Base-by-base conservation (phyloP, 1,140 invertebrate species). In the Aporrectodea caliginosa region DNA sequence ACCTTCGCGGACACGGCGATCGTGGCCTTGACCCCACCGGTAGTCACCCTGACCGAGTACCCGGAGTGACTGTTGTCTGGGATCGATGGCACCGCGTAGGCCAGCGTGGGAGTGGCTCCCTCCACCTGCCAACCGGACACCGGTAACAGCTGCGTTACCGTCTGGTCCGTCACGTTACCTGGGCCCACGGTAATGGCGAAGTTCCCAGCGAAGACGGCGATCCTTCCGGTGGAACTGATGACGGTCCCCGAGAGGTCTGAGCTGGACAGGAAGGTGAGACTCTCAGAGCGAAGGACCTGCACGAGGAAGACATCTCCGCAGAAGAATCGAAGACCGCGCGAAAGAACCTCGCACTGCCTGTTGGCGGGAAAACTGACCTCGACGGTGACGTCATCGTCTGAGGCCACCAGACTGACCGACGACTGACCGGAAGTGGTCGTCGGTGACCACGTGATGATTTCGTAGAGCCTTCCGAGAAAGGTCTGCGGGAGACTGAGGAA, bases 201-300 rank as follows among this genome's bases (percentile, higher is more conserved):
- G 33, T 75, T 75, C 1, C 73, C 73, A 16, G 73, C 73, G 16
- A 27, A 75, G 16, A 75, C 73, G 16, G 43, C 73, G 30, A 75
- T 35, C 12, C 27, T 33, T 34, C 43, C 43, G 2, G 73, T 35
- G 27, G 73, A 75, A n/a, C 27, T 75, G 30, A 75, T 35, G 2
- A 29, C 34, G 29, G 73, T 75, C 22, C 73, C 73, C 2, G 73
- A 32, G 27, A 75, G 43, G n/a, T 75, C 73, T 33, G 33, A 35
- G 22, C 31, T 27, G 2, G 73, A 75, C 6, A 32, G 33, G 22
- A 75, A 35, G 2, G 43, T 14, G n/a, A 35, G 6, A 1, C 29
- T 35, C 32, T 75, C 73, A 22, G 34, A 75, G 27, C 14, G 33
- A 34, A 35, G n/a, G 1, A 75, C 6, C 6, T 75, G 27, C 29